Base-by-base conservation (phyloP, 2,888 invertebrate species). In the Neuroscelio doddi region DNA sequence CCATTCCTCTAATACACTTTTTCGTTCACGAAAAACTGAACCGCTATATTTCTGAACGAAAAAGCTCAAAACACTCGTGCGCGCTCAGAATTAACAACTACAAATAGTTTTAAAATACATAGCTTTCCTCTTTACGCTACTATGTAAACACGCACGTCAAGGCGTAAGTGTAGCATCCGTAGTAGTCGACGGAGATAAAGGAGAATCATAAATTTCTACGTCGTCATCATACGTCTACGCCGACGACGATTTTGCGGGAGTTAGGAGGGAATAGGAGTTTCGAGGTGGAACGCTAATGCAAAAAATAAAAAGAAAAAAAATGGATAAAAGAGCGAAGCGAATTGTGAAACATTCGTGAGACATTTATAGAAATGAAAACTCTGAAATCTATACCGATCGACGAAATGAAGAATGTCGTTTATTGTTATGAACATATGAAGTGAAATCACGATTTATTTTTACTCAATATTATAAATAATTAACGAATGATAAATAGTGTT, bases 191-290 rank as follows among this genome's bases (percentile, higher is more conserved):
- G 68, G 42, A 53, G 62, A 65, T 64, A 57, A 65, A 64, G 61
- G 63, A 68, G 69, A 64, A 67, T 68, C 72, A 64, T 73, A 71
- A 71, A 71, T 73, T 71, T 65, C 47, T 57, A 67, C 47, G 63
- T 44, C 62, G 68, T 67, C 69, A 71, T 72, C 69, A 65, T 70
- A 69, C 65, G 69, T 72, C 71, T 68, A 68, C 65, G 69, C 67
- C 71, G 70, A 61, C 56, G 64, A 64, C 57, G 57, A 58, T 64
- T 58, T 64, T 53, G 57, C 52, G 50, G 53, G 45, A 58, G 49
- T 21, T 21, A 52, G 50, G 41, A 51, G 5, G 21, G 5, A 21
- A 5, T 5, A 3, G 21, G 45, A 63, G 58, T 64, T 53, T 36
- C 34, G 44, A 52, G 47, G 38, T 32, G 27, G 56, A 17, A 30